Evolutionary conservation across 2,888 invertebrate genomes (phyloP).

Genomic region (Pinctada fucata): DNA sequence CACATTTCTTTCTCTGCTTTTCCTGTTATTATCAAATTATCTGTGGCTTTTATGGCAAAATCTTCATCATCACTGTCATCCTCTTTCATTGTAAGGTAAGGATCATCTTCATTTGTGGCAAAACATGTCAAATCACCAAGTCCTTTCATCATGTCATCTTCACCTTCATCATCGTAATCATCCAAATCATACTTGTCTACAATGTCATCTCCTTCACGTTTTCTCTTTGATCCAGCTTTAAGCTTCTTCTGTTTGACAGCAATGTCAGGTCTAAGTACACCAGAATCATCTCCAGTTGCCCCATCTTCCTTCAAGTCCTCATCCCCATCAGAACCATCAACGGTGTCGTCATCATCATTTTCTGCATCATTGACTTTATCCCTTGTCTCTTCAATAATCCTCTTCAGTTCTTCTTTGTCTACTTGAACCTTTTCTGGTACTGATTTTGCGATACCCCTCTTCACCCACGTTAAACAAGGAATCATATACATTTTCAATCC

Average conservation of each 20-base stretch:
- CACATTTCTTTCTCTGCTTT: slow-evolving; percentile 92
- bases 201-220: slow-evolving; percentile 78
- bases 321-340: slow-evolving; percentile 44
- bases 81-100: slow-evolving; percentile 76
- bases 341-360: not conserved
- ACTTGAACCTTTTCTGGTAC: slow-evolving; percentile 71
- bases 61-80: slow-evolving; percentile 83
- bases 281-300: slow-evolving; percentile 68
- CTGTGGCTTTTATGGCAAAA: slow-evolving; percentile 90
- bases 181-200: slow-evolving; percentile 82
- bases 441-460: slow-evolving; percentile 72
- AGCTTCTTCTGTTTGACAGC: slow-evolving; percentile 59
- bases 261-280: slow-evolving; percentile 52
- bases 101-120: slow-evolving; percentile 77
- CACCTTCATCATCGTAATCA: slow-evolving; percentile 76
- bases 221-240: slow-evolving; percentile 80
- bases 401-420: slow-evolving; percentile 62
- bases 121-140: slow-evolving; percentile 70
- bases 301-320: slow-evolving; percentile 64
- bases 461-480: slow-evolving; percentile 75
- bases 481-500: slow-evolving; percentile 66
- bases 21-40: slow-evolving; percentile 92
- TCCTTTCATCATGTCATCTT: slow-evolving; percentile 51
- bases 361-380: slow-evolving; percentile 46
- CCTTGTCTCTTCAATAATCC: slow-evolving; percentile 60